phyloP scores from a whole-genome alignment of 2,113 vertebrate species.

The Pollimyrus isidori region DNA sequence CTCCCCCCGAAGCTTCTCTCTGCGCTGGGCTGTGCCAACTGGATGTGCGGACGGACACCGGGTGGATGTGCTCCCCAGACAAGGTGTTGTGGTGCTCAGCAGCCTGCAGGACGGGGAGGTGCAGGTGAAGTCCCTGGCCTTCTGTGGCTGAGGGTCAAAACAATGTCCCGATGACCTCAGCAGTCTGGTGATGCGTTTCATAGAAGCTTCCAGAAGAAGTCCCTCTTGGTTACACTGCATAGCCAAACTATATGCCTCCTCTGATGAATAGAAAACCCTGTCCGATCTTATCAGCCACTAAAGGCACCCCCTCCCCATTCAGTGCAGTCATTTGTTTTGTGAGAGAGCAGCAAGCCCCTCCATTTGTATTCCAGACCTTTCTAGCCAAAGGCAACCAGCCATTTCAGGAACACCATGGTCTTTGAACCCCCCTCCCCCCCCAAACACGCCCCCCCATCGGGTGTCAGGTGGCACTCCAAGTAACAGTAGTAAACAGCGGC shows the following conservation, averaged over 20 bases:
- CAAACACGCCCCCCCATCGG: slow-evolving; percentile 45
- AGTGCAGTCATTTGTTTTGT: background rate
- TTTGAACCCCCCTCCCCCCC: background rate
- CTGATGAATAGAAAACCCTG: background rate
- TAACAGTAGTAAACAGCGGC: slow-evolving; percentile 73
- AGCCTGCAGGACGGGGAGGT: slow-evolving; percentile 60
- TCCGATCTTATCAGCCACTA: background rate
- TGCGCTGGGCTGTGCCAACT: slow-evolving; percentile 57
- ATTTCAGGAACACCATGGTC: background rate
- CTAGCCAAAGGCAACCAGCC: background rate
- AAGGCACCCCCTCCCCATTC: background rate
- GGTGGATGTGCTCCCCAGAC: slow-evolving; percentile 61
- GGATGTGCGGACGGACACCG: slow-evolving; percentile 64
- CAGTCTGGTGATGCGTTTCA: background rate
- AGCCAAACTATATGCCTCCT: background rate
- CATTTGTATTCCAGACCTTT: background rate
- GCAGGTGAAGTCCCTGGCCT: slow-evolving; percentile 54
- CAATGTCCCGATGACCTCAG: background rate
- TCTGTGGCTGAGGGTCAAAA: background rate
- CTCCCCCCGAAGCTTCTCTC: slow-evolving; percentile 60
- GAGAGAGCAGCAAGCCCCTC: background rate
- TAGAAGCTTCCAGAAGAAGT: background rate
- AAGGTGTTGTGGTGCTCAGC: slow-evolving; percentile 63
- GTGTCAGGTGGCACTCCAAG: slow-evolving; percentile 67
- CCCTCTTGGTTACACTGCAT: background rate